phyloP scores from a whole-genome alignment of 2,113 vertebrate species.

The Clinocottus analis region DNA sequence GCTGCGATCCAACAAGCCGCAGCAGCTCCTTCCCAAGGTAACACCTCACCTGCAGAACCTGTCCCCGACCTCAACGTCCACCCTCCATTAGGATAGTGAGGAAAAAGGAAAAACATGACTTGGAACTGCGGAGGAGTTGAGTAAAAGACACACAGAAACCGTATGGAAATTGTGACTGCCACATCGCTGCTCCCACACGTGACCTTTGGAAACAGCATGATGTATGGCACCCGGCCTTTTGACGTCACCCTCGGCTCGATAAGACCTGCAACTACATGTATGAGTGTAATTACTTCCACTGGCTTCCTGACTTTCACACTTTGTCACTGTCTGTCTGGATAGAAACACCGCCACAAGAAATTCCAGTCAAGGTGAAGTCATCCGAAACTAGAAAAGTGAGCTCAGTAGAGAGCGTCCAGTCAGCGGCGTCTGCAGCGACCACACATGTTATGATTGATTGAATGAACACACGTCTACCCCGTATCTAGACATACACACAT shows the following conservation, averaged over 20 bases:
- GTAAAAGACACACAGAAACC: slow-evolving; percentile 19
- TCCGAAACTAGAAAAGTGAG: background rate
- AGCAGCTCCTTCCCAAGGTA: slow-evolving; percentile 74
- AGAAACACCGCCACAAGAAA: slow-evolving; percentile 11
- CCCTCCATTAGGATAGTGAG: background rate
- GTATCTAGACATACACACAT: too few relatives aligned
- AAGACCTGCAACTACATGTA: slow-evolving; percentile 41
- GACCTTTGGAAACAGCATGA: slow-evolving; percentile 19
- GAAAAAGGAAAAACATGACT: background rate
- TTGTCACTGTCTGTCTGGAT: background rate
- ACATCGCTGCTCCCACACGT: background rate
- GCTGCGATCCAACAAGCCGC: slow-evolving; percentile 68
- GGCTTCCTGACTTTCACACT: background rate
- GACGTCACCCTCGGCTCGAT: background rate
- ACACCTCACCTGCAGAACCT: background rate
- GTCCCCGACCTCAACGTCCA: background rate
- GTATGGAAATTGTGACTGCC: slow-evolving; percentile 1
- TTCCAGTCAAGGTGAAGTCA: slow-evolving; percentile 19
- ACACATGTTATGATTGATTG: background rate
- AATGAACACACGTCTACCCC: background rate
- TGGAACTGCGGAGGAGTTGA: background rate
- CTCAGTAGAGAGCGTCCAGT: background rate
- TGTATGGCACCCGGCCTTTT: background rate
- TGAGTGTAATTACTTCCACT: slow-evolving; percentile 13
- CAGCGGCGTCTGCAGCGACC: background rate